Evolutionary conservation across 2,797 vertebrate genomes (phyloP), one percentile per base, ranked within the genome.

Genomic region (Valencia hispanica): DNA sequence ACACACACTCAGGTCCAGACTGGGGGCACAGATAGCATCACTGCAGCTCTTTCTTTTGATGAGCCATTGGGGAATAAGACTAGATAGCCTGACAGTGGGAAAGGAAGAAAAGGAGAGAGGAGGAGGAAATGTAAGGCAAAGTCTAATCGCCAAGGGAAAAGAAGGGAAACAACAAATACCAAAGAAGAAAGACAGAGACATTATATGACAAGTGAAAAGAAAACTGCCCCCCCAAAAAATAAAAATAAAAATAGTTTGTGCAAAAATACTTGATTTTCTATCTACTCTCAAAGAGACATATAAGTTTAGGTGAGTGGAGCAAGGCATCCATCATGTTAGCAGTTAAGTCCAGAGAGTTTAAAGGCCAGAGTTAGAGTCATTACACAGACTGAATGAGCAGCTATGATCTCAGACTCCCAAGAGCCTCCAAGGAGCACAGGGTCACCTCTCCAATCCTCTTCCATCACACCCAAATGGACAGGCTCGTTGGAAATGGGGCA

Each of bases 391-490:
- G 87, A 88, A 89, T 75, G 72, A 76, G 68, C 74, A 27, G 77
- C 74, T 74, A n/a, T 82, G 81, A 90, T 83, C 53, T 86, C 84
- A 92, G 85, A 89, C 87, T 89, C 88, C 80, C 82, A 83, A 81
- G 91, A 90, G 86, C 81, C 87, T 69, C 73, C 0, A 18, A 72
- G 82, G 83, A 86, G 83, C 83, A 78, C 6, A 6, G 86, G 87
- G 87, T 91, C 91, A 87, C 74, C 76, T 73, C 88, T 91, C 57
- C 59, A 83, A 80, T 92, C 79, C 86, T 89, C 73, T 81, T 93
- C 91, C 86, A 90, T 93, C 89, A 88, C 82, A 82, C 74, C 80
- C 78, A 88, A 93, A 86, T 89, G 85, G 92, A 92, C 87, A 88
- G 77, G 75, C 87, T 50, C 82, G 76, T 87, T 86, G 86, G 89